A percentile compares a stretch with the other conserved stretches of the same genome.
Evolutionary conservation across 2,797 vertebrate genomes (phyloP).

Genomic region (Champsocephalus esox): DNA sequence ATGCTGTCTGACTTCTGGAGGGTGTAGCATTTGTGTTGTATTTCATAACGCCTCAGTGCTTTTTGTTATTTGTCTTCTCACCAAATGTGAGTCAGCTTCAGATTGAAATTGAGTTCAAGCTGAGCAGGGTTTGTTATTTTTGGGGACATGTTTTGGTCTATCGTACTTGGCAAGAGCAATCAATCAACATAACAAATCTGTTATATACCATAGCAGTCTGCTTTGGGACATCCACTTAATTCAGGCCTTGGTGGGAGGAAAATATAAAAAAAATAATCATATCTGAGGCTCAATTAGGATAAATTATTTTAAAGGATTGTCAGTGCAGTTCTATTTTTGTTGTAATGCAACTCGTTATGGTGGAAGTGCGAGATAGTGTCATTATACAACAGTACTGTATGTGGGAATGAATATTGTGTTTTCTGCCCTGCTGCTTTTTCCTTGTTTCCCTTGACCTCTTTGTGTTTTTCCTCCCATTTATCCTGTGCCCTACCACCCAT

Average conservation of each 20-base stretch:
- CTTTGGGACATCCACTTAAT: constrained; percentile 12
- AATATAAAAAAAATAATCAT: background rate
- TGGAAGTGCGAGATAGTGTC: constrained; percentile 21
- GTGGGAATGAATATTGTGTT: constrained; percentile 42
- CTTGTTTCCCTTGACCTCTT: background rate
- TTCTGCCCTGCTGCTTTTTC: constrained; percentile 16
- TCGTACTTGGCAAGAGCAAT: constrained; percentile 1
- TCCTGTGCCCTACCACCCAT: background rate
- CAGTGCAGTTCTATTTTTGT: constrained; percentile 17
- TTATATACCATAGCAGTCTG: background rate
- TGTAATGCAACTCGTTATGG: constrained; percentile 20
- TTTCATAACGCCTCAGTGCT: constrained; percentile 46
- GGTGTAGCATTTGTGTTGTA: constrained; percentile 63
- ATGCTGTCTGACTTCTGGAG: constrained; percentile 55
- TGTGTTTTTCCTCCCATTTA: background rate
- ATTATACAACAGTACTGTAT: constrained; percentile 23
- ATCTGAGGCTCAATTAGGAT: constrained; percentile 9
- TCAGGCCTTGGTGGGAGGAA: constrained; percentile 1
- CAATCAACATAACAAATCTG: constrained; percentile 1
- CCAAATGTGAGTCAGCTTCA: constrained; percentile 38
- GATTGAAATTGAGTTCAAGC: constrained; percentile 49
- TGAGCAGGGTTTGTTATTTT: constrained; percentile 42
- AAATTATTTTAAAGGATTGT: constrained; percentile 33
- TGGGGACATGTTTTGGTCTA: constrained; percentile 15
- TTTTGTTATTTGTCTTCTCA: constrained; percentile 46